phyloP scores from a whole-genome alignment of 1,140 invertebrate genomes.

The Mesaphorura yosii region DNA sequence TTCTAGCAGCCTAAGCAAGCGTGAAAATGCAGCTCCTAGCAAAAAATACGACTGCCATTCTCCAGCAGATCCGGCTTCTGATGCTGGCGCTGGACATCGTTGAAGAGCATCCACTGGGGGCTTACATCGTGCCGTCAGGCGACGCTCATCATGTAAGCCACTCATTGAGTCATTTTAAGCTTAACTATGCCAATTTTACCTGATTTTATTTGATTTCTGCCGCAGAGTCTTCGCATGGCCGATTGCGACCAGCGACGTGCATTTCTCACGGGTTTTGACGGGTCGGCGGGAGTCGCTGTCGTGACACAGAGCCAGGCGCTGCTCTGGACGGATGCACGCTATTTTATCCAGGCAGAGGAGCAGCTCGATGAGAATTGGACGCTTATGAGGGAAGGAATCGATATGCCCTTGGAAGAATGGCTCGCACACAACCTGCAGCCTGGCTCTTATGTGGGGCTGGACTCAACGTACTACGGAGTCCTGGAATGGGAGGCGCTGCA shows the following conservation, averaged over 20 bases:
- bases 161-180: conserved; percentile 19
- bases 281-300: conserved; percentile 65
- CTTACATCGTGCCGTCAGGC: conserved; percentile 36
- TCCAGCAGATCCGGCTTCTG: not conserved
- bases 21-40: too few species aligned
- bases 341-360: conserved; percentile 68
- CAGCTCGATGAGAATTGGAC: conserved; percentile 56
- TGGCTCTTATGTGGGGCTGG: conserved; percentile 69
- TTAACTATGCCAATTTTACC: conserved; percentile 20
- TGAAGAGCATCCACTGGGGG: conserved; percentile 8
- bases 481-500: conserved; percentile 58
- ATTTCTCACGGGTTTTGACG: conserved; percentile 77
- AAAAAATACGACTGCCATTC: conserved; percentile 5
- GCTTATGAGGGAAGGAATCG: conserved; percentile 51
- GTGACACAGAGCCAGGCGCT: conserved; percentile 61
- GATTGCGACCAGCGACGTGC: conserved; percentile 61
- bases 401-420: conserved; percentile 62
- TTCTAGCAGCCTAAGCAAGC: too few species aligned
- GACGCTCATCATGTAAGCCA: conserved; percentile 36
- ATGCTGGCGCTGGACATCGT: not conserved
- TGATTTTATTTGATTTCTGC: conserved; percentile 1
- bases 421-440: conserved; percentile 53
- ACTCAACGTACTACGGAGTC: conserved; percentile 64
- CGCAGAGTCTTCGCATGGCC: conserved; percentile 53
- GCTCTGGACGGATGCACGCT: conserved; percentile 92